A percentile compares a stretch with the other conserved stretches of the same genome.
Conservation (phyloP, 2,888 invertebrate genomes). For the Drosophila nr. fundita region DNA sequence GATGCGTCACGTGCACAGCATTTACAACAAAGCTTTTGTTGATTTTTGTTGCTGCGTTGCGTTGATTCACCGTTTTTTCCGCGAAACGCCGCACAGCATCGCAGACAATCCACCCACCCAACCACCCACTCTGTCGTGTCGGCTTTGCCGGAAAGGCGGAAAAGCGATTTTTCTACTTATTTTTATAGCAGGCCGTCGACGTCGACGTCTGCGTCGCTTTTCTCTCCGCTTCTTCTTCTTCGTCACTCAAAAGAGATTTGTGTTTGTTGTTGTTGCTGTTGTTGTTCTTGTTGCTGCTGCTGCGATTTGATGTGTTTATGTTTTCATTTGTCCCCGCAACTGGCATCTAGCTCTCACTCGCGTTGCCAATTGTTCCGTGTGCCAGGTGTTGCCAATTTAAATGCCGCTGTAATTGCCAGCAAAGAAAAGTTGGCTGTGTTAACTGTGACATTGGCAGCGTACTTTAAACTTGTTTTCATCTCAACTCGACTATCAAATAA, state of each 20-base stretch:
- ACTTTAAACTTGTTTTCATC: constrained; percentile 62
- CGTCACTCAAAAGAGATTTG: constrained; percentile 67
- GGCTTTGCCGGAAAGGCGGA: constrained; percentile 61
- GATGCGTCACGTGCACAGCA: constrained; percentile 72
- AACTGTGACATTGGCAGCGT: constrained; percentile 28
- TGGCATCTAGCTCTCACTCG: constrained; percentile 33
- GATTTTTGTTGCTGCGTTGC: constrained; percentile 49
- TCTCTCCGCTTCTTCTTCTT: constrained; percentile 7
- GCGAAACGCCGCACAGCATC: constrained; percentile 71
- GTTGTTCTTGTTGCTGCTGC: constrained; percentile 47
- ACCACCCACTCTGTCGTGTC: constrained; percentile 13
- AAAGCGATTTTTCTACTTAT: constrained; percentile 77
- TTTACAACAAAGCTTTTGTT: constrained; percentile 45
- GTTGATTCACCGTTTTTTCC: constrained; percentile 78
- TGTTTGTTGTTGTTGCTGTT: constrained; percentile 57
- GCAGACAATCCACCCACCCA: constrained; percentile 13
- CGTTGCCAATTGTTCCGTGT: constrained; percentile 55
- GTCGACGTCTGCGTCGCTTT: constrained; percentile 6
- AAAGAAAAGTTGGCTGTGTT: constrained; percentile 34
- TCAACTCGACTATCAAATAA: constrained; percentile 27
- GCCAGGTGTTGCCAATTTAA: constrained; percentile 77
- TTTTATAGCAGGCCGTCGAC: constrained; percentile 49
- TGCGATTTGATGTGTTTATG: constrained; percentile 77
- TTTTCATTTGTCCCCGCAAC: constrained; percentile 43
- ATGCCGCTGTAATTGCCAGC: constrained; percentile 62